phyloP scores from a whole-genome alignment of 1,140 invertebrate genomes.

The Cardiocondyla obscurior region DNA sequence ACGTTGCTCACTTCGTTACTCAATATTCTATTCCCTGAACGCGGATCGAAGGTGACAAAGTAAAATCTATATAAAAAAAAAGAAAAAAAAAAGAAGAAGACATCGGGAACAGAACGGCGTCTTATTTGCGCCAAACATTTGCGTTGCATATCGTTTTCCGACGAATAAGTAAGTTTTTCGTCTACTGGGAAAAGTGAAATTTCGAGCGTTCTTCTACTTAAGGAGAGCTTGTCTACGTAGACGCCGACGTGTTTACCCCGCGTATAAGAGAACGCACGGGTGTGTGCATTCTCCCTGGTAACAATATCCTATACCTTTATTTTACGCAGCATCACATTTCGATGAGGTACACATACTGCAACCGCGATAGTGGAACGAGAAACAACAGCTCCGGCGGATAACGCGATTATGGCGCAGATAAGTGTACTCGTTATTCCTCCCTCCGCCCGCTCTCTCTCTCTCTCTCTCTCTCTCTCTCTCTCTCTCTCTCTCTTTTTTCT shows the following conservation, averaged over 20 bases:
- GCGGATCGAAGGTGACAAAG: neutral
- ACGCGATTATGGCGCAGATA: conserved; percentile 47
- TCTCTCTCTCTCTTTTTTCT: neutral
- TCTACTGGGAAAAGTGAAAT: conserved; percentile 18
- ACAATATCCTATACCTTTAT: conserved; percentile 48
- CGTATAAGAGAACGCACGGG: neutral
- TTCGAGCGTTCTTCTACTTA: conserved; percentile 22
- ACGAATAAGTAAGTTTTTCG: conserved; percentile 13
- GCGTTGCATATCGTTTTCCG: neutral
- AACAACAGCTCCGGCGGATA: conserved; percentile 46
- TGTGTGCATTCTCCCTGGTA: conserved; percentile 25
- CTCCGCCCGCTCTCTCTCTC: neutral
- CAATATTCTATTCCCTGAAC: neutral
- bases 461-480: neutral
- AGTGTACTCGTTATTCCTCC: conserved; percentile 36
- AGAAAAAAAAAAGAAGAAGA: neutral
- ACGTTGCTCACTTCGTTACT: conserved; percentile 18
- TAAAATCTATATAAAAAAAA: neutral
- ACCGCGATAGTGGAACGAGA: conserved; percentile 27
- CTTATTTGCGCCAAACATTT: conserved; percentile 1
- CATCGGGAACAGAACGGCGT: neutral
- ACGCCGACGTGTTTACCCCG: conserved; percentile 26
- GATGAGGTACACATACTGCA: conserved; percentile 39
- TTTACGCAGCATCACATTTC: conserved; percentile 54
- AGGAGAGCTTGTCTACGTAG: conserved; percentile 28